Percentiles rank a stretch among this genome's conserved stretches.
phyloP scores from a whole-genome alignment of 2,113 vertebrate genomes.

The Burhinus oedicnemus region DNA sequence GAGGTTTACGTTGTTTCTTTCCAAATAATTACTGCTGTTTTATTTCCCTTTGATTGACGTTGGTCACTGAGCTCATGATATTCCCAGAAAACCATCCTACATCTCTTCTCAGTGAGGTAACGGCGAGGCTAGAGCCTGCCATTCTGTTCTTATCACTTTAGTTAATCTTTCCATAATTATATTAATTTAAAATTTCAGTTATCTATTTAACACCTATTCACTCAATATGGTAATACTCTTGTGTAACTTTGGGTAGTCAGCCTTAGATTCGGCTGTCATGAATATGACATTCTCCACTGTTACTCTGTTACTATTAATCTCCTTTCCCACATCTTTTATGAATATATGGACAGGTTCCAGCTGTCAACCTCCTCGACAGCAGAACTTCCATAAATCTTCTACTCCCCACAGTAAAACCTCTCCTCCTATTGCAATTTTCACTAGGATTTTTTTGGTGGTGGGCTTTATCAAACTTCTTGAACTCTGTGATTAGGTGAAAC shows the following conservation, averaged over 20 bases:
- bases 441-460: background rate
- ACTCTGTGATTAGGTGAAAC: background rate
- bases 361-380: background rate
- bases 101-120: background rate
- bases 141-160: background rate
- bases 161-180: background rate
- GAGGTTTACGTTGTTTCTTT: background rate
- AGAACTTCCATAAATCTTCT: background rate
- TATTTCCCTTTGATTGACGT: background rate
- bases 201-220: background rate
- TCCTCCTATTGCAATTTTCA: background rate
- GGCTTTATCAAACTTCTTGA: background rate
- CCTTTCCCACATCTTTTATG: background rate
- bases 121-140: background rate
- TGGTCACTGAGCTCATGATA: background rate
- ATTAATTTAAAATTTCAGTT: background rate
- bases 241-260: background rate
- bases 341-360: background rate
- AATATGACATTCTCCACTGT: background rate
- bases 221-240: background rate
- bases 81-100: background rate
- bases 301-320: background rate
- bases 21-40: background rate
- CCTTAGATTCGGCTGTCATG: background rate
- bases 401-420: background rate